Base-by-base conservation (phyloP, 2,797 vertebrate genomes). In the Melanotaenia pygmaea region DNA sequence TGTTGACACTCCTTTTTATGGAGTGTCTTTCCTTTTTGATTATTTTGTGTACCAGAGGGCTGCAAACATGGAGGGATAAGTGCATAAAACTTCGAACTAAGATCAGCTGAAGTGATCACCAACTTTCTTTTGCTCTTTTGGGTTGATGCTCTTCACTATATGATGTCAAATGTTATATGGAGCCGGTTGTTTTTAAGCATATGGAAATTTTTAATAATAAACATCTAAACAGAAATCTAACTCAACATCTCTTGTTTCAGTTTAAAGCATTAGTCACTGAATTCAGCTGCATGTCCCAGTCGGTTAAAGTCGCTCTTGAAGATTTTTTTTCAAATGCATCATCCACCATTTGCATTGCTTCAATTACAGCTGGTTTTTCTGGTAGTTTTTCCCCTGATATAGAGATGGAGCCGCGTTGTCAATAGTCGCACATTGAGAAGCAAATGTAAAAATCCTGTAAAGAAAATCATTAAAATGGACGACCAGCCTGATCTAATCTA, bases 391-490 rank as follows among this genome's bases (percentile, higher is more conserved):
- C 45, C 3, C 7, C 45, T n/a, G 16, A 9, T 47, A 47, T 16
- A 20, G 16, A 13, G 13, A 56, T 28, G 26, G 7, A 28, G n/a
- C 47, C 45, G 11, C 2, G 0, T 18, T 14, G 72, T 70, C 54
- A 43, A 56, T 26, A 74, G 53, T 58, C 38, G 24, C 22, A 51
- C 10, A 54, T 35, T 64, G 43, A 62, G 37, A 75, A 20, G 50
- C 14, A 62, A 43, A 64, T 18, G 63, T 14, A 70, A 30, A 88
- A 81, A 83, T 80, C 67, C 74, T 76, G 69, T 64, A 59, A 86
- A 59, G 73, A 85, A 86, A 90, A 85, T 91, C 76, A 83, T 88
- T 86, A 86, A 91, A 28, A 90, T 87, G 83, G 82, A 81, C 56
- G 65, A 7, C 65, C 51, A 22, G 28, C 28, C 71, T 58, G 10